These are phyloP conservation scores for Drosophila algonquin DNA, from an alignment of 2,888 invertebrate species.

Conservation along the genomic window DNA sequence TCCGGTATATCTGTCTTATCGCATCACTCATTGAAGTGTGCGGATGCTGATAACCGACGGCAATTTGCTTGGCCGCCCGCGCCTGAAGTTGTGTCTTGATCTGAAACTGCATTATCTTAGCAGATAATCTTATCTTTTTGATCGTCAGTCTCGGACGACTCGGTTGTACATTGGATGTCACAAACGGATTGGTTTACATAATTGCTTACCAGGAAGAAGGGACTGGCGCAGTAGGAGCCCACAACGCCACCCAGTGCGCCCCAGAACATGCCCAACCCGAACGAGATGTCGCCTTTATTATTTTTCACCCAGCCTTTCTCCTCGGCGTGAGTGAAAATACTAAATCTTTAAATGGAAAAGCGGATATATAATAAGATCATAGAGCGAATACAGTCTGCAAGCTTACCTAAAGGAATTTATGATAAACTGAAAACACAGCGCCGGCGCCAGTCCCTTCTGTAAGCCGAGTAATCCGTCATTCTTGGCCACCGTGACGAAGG, in stretches of 20 bases:
- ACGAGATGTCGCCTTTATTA: conserved; percentile 87
- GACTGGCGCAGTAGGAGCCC: conserved; percentile 92
- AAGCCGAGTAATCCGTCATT: conserved; percentile 92
- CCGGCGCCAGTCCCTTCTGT: conserved; percentile 93
- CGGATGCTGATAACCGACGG: too few species aligned
- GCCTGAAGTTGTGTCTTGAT: too few species aligned
- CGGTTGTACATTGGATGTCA: too few species aligned
- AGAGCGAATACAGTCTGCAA: neutral
- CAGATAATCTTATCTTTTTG: too few species aligned
- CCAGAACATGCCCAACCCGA: conserved; percentile 85
- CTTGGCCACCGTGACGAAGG: conserved; percentile 90
- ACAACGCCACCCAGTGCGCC: conserved; percentile 92
- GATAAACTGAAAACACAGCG: conserved; percentile 93
- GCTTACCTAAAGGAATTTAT: conserved; percentile 89
- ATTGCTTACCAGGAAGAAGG: conserved; percentile 90
- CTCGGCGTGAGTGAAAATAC: conserved; percentile 90
- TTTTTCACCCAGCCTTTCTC: conserved; percentile 87
- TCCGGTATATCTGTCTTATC: too few species aligned
- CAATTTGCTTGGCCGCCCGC: too few species aligned
- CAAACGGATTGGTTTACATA: conserved; percentile 52
- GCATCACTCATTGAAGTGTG: too few species aligned
- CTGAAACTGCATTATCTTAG: too few species aligned
- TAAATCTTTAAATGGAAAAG: conserved; percentile 85
- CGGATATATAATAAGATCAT: neutral
- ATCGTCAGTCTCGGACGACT: too few species aligned